Evolutionary conservation across 2,797 vertebrate genomes (phyloP).

Genomic region (Manis crassicaudata): DNA sequence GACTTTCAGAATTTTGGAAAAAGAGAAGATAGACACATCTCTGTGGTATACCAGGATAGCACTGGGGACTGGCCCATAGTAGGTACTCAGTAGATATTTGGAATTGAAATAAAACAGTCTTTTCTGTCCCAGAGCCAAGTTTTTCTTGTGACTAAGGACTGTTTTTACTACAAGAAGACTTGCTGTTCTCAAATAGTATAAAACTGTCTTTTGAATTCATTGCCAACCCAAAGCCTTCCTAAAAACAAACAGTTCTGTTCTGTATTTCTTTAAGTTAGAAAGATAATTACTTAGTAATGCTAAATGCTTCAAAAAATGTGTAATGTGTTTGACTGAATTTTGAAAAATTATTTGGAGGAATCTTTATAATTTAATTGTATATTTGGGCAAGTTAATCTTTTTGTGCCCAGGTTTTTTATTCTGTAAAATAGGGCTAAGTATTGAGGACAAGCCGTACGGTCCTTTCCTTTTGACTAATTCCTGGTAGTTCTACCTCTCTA

Average conservation of each 20-base stretch:
- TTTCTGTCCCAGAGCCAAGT: background rate
- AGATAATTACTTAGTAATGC: background rate
- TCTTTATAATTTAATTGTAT: background rate
- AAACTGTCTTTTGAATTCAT: background rate
- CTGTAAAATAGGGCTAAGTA: background rate
- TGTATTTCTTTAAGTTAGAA: background rate
- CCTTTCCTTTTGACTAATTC: background rate
- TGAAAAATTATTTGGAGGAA: background rate
- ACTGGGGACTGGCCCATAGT: background rate
- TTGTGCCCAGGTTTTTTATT: background rate
- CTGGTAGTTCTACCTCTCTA: background rate
- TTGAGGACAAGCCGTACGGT: background rate
- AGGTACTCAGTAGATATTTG: background rate
- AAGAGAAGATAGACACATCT: background rate
- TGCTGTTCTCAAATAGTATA: background rate
- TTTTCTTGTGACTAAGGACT: slow-evolving; percentile 24
- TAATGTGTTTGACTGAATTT: background rate
- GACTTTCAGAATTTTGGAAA: background rate
- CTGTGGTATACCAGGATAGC: background rate
- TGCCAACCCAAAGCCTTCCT: background rate
- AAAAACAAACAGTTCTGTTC: background rate
- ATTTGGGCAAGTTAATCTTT: background rate
- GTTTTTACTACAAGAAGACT: background rate
- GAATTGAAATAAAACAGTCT: background rate
- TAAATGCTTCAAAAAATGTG: background rate